phyloP scores from a whole-genome alignment of 1,140 invertebrate species.

The Danaus plexippus region DNA sequence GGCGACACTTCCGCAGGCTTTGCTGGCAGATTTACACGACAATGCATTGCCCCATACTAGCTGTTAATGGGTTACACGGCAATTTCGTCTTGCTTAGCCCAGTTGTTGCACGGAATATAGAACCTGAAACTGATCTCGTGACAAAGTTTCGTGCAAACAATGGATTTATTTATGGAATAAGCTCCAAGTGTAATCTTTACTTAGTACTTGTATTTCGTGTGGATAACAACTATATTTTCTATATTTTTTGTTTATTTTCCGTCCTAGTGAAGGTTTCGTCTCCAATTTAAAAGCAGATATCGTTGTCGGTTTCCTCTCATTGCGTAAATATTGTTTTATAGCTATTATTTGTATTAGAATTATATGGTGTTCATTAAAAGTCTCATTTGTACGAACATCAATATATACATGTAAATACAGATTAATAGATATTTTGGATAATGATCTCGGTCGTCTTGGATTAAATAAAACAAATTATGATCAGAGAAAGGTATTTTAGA shows the following conservation, averaged over 20 bases:
- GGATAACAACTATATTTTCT: too few relatives aligned
- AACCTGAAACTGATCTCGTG: too few relatives aligned
- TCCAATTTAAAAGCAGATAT: too few relatives aligned
- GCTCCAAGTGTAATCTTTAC: too few relatives aligned
- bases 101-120: too few relatives aligned
- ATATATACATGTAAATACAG: slow-evolving; percentile 14
- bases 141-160: too few relatives aligned
- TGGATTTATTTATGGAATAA: too few relatives aligned
- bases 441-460: slow-evolving; percentile 12
- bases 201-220: too few relatives aligned
- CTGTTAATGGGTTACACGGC: slow-evolving; percentile 19
- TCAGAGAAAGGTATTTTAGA: slow-evolving; percentile 19
- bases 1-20: slow-evolving; percentile 49
- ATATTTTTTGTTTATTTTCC: too few relatives aligned
- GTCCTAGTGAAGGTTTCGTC: too few relatives aligned
- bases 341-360: neutral
- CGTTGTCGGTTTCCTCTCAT: too few relatives aligned
- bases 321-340: too few relatives aligned
- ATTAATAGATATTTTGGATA: slow-evolving; percentile 14
- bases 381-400: slow-evolving; percentile 13
- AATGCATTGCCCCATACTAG: slow-evolving; percentile 15
- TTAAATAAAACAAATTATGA: slow-evolving; percentile 15
- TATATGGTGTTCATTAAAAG: slow-evolving; percentile 17
- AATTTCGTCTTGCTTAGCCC: slow-evolving; percentile 12
- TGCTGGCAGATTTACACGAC: slow-evolving; percentile 46